Evolutionary conservation across 2,888 invertebrate species (phyloP).

Genomic region (Ariolimax columbianus): DNA sequence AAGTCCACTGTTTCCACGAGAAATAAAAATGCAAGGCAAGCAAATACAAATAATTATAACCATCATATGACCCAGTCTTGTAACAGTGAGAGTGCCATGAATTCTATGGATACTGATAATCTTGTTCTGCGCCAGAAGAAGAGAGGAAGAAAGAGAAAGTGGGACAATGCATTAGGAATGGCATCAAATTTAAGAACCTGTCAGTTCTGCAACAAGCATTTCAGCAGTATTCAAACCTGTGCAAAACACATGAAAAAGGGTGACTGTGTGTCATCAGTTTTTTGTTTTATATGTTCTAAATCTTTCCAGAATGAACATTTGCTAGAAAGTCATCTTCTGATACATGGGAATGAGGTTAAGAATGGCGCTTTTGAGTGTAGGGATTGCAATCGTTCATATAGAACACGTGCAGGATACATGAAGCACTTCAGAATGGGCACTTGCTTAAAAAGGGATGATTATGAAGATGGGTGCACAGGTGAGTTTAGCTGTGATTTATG

Average conservation of each 20-base stretch:
- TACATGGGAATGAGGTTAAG: conserved; percentile 45
- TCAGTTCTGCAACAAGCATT: conserved; percentile 50
- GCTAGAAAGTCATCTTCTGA: conserved; percentile 48
- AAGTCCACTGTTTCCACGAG: not conserved
- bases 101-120: not conserved
- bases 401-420: conserved; percentile 52
- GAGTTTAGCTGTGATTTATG: conserved; percentile 50
- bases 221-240: conserved; percentile 35
- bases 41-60: not conserved
- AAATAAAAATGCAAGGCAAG: not conserved
- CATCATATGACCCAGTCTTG: not conserved
- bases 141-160: conserved; percentile 50
- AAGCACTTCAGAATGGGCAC: conserved; percentile 56
- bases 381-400: conserved; percentile 53
- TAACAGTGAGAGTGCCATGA: not conserved
- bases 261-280: conserved; percentile 43
- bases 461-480: conserved; percentile 52
- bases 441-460: conserved; percentile 51
- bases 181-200: conserved; percentile 47
- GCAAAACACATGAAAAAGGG: conserved; percentile 46
- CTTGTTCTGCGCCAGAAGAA: conserved; percentile 27
- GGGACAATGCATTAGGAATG: conserved; percentile 51
- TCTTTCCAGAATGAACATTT: conserved; percentile 38
- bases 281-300: conserved; percentile 49
- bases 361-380: conserved; percentile 43